phyloP scores from a whole-genome alignment of 1,140 invertebrate species.

The Hycleus cichorii region DNA sequence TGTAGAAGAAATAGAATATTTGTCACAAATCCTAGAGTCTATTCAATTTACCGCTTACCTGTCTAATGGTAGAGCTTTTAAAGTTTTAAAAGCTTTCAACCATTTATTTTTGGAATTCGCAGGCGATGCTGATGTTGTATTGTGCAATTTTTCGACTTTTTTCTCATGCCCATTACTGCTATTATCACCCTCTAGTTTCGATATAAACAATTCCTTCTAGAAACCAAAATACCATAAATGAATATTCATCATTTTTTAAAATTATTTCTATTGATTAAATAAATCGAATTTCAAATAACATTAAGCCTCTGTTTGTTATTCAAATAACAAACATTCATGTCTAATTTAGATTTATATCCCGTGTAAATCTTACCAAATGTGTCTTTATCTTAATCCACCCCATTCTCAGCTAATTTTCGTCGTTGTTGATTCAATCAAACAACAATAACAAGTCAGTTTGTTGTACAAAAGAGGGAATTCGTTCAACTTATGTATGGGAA shows the following conservation, averaged over 20 bases:
- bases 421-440: no score
- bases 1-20: neutral
- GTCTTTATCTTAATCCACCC: conserved; percentile 44
- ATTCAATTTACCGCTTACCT: conserved; percentile 47
- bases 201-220: conserved; percentile 81
- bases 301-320: neutral
- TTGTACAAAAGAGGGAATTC: no score
- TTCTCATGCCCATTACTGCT: conserved; percentile 49
- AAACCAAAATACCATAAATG: conserved; percentile 38
- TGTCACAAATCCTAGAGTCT: conserved; percentile 1
- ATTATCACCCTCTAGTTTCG: conserved; percentile 55
- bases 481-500: neutral
- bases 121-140: conserved; percentile 77
- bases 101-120: conserved; percentile 95
- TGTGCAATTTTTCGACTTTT: conserved; percentile 43
- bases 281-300: neutral
- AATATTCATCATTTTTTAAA: neutral
- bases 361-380: conserved; percentile 42
- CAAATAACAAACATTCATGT: neutral
- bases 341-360: neutral
- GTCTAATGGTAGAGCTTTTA: conserved; percentile 70
- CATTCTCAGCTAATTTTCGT: conserved; percentile 25
- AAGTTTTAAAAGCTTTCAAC: conserved; percentile 93
- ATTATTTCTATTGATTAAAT: neutral
- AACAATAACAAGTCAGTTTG: no score